These are phyloP conservation scores for Uloborus diversus DNA, from an alignment of 1,140 invertebrate species.

Conservation along the genomic window DNA sequence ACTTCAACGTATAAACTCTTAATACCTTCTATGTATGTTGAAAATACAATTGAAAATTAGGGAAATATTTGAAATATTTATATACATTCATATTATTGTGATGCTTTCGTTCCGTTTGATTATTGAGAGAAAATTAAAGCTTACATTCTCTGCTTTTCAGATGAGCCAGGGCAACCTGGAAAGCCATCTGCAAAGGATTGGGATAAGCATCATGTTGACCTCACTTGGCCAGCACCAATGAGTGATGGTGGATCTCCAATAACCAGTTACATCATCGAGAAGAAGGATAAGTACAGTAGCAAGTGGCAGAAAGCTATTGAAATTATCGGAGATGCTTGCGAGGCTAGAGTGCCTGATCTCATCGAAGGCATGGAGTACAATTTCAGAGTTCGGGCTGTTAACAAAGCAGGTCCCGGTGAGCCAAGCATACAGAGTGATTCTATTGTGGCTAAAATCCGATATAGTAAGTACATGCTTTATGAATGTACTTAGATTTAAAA, in stretches of 20 bases:
- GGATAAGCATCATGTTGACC: constrained; percentile 92
- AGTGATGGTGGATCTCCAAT: constrained; percentile 93
- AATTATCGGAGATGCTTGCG: constrained; percentile 78
- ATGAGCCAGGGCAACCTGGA: constrained; percentile 86
- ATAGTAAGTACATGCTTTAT: constrained; percentile 68
- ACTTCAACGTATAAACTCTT: too few relatives aligned
- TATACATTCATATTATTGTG: too few relatives aligned
- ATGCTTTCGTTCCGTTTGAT: too few relatives aligned
- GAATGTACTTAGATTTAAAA: too few relatives aligned
- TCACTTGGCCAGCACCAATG: constrained; percentile 86
- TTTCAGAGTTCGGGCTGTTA: constrained; percentile 89
- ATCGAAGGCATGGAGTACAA: constrained; percentile 96
- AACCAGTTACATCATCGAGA: constrained; percentile 94
- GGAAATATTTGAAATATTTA: too few relatives aligned
- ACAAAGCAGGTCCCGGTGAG: constrained; percentile 75
- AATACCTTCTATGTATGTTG: too few relatives aligned
- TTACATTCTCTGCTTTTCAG: constrained; percentile 60
- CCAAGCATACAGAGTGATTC: constrained; percentile 85
- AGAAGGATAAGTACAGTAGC: constrained; percentile 87
- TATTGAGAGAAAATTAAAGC: too few relatives aligned
- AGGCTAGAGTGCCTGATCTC: constrained; percentile 85
- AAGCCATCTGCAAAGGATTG: constrained; percentile 87
- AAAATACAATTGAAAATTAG: too few relatives aligned
- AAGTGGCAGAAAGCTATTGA: constrained; percentile 91
- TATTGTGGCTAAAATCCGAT: constrained; percentile 75